Percentiles rank a stretch among this genome's conserved stretches.
These are phyloP conservation scores for Ooceraea biroi DNA, from an alignment of 1,140 invertebrate genomes.

Conservation along the genomic window DNA sequence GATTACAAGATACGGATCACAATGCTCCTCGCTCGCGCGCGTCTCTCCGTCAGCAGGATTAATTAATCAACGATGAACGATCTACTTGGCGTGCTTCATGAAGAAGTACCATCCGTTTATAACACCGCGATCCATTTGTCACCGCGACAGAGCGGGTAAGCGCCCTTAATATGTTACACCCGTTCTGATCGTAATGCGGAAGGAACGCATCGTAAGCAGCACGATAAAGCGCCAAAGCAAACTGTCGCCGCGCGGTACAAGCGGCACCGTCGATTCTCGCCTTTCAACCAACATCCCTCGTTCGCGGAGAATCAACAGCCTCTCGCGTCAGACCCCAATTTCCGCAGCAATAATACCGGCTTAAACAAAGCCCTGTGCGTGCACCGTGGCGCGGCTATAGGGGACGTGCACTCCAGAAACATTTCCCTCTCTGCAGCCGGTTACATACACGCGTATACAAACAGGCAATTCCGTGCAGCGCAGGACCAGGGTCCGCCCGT, in stretches of 20 bases:
- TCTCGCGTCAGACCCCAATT: conserved; percentile 63
- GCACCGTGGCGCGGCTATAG: conserved; percentile 48
- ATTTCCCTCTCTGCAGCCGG: conserved; percentile 22
- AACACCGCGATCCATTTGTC: conserved; percentile 27
- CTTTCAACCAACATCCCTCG: conserved; percentile 37
- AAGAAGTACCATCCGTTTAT: conserved; percentile 20
- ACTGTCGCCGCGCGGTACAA: conserved; percentile 48
- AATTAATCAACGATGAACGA: conserved; percentile 18
- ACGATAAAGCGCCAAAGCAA: conserved; percentile 43
- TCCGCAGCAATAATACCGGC: conserved; percentile 66
- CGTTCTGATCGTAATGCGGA: conserved; percentile 44
- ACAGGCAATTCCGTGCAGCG: conserved; percentile 49
- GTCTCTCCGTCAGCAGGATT: not conserved
- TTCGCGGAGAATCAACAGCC: conserved; percentile 54
- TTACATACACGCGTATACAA: conserved; percentile 51
- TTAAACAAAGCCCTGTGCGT: conserved; percentile 61
- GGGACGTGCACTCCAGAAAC: conserved; percentile 55
- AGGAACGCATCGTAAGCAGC: conserved; percentile 60
- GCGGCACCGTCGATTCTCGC: conserved; percentile 50
- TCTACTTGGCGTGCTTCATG: too few relatives aligned
- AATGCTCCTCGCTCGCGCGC: not conserved
- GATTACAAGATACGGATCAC: not conserved
- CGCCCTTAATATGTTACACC: conserved; percentile 42
- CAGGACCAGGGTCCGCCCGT: conserved; percentile 36
- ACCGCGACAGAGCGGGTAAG: conserved; percentile 34